Percentiles rank a stretch among this genome's conserved stretches.
Conservation (phyloP, 2,797 vertebrate species). For the Enteromius thamalakanensis region DNA sequence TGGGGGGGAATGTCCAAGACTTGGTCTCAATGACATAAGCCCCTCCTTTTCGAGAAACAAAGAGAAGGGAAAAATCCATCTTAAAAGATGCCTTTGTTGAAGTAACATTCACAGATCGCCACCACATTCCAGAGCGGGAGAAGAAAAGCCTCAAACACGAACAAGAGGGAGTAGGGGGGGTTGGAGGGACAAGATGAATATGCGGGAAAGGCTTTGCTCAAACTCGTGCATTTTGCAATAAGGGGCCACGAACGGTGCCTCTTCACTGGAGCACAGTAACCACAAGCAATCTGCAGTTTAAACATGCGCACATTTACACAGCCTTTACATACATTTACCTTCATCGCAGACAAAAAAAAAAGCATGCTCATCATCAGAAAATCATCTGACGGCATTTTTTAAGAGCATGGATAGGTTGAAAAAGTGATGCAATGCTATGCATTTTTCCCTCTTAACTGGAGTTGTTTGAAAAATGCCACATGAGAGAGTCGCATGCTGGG, state of each 20-base stretch:
- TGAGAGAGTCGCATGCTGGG: slow-evolving; percentile 24
- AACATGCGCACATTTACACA: slow-evolving; percentile 9
- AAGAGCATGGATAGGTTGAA: neutral
- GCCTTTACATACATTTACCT: neutral
- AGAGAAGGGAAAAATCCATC: slow-evolving; percentile 49
- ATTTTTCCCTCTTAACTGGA: neutral
- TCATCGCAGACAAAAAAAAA: neutral
- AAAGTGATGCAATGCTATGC: neutral
- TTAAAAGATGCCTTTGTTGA: slow-evolving; percentile 66
- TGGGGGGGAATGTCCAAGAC: slow-evolving; percentile 7
- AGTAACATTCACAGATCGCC: slow-evolving; percentile 59
- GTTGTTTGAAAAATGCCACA: slow-evolving; percentile 42
- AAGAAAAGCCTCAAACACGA: slow-evolving; percentile 56
- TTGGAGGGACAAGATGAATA: slow-evolving; percentile 27
- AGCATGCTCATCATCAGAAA: neutral
- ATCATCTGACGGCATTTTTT: neutral
- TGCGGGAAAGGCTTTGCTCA: slow-evolving; percentile 34
- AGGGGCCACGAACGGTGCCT: slow-evolving; percentile 28
- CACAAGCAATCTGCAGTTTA: slow-evolving; percentile 14
- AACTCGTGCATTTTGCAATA: slow-evolving; percentile 30
- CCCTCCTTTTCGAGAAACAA: slow-evolving; percentile 42
- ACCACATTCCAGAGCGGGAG: slow-evolving; percentile 56
- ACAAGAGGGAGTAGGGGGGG: slow-evolving; percentile 13
- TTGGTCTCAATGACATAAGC: slow-evolving; percentile 43
- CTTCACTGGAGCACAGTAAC: slow-evolving; percentile 35